These are phyloP conservation scores for Hassar affinis DNA, from an alignment of 2,113 vertebrate genomes.

Conservation along the genomic window DNA sequence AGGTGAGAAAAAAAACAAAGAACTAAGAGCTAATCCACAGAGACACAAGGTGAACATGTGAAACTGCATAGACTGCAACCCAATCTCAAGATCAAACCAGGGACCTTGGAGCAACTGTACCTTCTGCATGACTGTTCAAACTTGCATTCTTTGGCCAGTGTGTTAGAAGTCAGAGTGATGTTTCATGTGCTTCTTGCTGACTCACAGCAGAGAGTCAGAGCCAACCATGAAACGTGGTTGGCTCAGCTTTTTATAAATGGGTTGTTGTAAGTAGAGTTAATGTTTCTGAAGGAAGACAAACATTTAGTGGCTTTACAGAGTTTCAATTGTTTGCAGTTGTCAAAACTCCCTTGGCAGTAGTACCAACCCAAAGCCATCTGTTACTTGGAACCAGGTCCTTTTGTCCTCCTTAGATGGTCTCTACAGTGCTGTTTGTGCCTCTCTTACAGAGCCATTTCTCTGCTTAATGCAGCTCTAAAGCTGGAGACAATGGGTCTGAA, in stretches of 20 bases:
- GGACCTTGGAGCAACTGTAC: background rate
- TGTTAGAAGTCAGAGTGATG: background rate
- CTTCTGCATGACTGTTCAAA: background rate
- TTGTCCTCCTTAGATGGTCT: background rate
- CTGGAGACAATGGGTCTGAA: background rate
- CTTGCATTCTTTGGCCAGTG: background rate
- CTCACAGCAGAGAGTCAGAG: background rate
- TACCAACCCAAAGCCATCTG: constrained; percentile 40
- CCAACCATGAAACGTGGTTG: background rate
- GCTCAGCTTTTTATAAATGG: constrained; percentile 1
- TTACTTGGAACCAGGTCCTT: constrained; percentile 29
- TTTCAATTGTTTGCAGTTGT: constrained; percentile 3
- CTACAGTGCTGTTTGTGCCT: background rate
- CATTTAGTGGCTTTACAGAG: background rate
- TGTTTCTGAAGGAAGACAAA: background rate
- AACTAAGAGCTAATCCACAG: background rate
- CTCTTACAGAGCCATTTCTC: constrained; percentile 7
- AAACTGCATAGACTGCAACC: background rate
- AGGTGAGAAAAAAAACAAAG: background rate
- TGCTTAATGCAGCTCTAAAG: constrained; percentile 19
- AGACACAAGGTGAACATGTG: background rate
- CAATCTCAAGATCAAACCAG: background rate
- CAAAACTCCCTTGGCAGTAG: constrained; percentile 15
- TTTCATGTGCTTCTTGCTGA: background rate
- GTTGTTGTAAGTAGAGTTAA: background rate